phyloP scores from a whole-genome alignment of 2,113 vertebrate species.

The Bolborhynchus lineola region DNA sequence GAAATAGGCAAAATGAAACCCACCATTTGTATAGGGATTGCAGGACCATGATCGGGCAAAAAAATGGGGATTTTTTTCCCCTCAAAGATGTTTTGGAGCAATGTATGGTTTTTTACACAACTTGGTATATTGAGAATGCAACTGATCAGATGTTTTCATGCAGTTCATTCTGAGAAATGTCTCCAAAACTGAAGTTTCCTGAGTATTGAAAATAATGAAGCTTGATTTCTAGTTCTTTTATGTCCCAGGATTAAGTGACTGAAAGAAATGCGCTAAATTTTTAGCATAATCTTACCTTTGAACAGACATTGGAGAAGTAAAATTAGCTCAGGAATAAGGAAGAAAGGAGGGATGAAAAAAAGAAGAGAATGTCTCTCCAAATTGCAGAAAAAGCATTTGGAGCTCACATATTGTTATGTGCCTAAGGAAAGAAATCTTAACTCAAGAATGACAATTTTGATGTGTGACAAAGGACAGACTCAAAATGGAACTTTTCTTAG shows the following conservation, averaged over 20 bases:
- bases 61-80: accelerated
- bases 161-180: background rate
- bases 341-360: background rate
- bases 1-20: background rate
- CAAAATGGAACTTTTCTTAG: background rate
- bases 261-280: background rate
- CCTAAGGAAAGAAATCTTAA: background rate
- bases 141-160: background rate
- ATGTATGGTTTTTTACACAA: background rate
- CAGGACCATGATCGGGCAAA: background rate
- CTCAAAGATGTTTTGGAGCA: background rate
- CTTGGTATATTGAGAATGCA: background rate
- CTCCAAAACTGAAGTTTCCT: background rate
- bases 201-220: background rate
- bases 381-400: background rate
- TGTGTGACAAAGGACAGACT: background rate
- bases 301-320: background rate
- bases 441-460: background rate
- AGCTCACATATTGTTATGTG: background rate
- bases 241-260: background rate
- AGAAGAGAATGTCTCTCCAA: background rate
- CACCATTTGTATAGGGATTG: background rate
- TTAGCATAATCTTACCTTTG: background rate
- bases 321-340: background rate
- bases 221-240: background rate